Conservation (phyloP, 2,888 invertebrate genomes). For the Hermaeophaga mercurialis region DNA sequence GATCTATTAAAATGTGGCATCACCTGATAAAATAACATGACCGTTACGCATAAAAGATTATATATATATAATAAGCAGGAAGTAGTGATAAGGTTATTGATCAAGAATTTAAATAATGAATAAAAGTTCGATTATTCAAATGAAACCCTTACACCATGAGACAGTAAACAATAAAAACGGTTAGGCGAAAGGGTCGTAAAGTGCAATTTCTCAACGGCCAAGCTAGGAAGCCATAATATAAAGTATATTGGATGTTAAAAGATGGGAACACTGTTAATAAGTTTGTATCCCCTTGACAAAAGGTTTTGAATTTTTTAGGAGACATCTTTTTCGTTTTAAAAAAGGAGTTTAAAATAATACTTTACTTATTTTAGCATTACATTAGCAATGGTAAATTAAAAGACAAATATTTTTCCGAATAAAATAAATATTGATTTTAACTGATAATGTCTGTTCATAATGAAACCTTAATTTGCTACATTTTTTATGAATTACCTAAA, state of each 20-base stretch:
- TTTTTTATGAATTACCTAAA: too few species aligned
- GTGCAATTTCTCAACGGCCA: conserved; percentile 44
- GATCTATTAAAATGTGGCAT: too few species aligned
- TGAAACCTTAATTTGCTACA: too few species aligned
- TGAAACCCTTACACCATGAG: conserved; percentile 43
- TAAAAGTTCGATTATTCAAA: conserved; percentile 52
- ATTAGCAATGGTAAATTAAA: too few species aligned
- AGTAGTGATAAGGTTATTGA: conserved; percentile 50
- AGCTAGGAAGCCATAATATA: conserved; percentile 30
- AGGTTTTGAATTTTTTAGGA: conserved; percentile 9
- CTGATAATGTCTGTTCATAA: too few species aligned
- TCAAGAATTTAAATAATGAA: conserved; percentile 50
- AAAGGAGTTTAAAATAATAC: too few species aligned
- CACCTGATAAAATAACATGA: too few species aligned
- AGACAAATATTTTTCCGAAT: too few species aligned
- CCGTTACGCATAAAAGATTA: too few species aligned
- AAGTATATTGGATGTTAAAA: conserved; percentile 25
- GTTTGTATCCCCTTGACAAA: conserved; percentile 3
- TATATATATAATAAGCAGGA: conserved; percentile 47
- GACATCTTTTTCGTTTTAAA: too few species aligned
- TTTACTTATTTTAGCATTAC: too few species aligned
- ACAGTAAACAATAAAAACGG: conserved; percentile 49
- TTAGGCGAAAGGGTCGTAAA: conserved; percentile 47
- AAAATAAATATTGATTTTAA: too few species aligned
- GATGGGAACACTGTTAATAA: conserved; percentile 21